Base-by-base conservation (phyloP, 2,113 vertebrate species). In the Ophthalmolycus amberensis region DNA sequence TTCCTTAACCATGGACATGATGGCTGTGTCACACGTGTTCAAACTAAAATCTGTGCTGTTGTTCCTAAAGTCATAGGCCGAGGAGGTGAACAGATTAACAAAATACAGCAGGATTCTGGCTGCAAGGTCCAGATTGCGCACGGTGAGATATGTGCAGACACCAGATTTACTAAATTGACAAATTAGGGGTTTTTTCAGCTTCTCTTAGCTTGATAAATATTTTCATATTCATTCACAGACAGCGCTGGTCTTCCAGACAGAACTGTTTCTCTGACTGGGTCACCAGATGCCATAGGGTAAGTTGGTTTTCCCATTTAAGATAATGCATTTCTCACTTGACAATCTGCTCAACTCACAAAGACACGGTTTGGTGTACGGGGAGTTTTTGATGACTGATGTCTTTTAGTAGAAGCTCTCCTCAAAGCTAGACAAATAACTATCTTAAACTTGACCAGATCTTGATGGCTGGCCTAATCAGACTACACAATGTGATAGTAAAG, bases 81-180 rank as follows among this genome's bases (percentile, higher is more conserved):
- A 63, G 97, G 97, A 6, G 97, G 97, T 1, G 97, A 99, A 79
- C 97, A 99, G 88, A 98, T 99, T 50, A 98, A 97, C 88, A 98
- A 98, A 94, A 98, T 99, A 85, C 97, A 99, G 85, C 97, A 97
- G 81, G 97, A 99, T 5, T 98, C 97, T 0, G 97, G 97, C 38
- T 99, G 97, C 92, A 99, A 99, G 90, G 97, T 98, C 77, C 97
- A 98, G 94, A 97, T 98, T 63, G 97, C 97, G 1, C 97, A 97
- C 90, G 97, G 97, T 98, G 90, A 63, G 93, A 54, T 42, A n/a
- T 42, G 22, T 73, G 34, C 52, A 48, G 14, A 25, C 10, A 2
- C 7, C 9, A 38, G 1, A 40, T 37, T 85, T 52, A 1, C 27
- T 16, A 15, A 76, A 4, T 20, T 1, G 5, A 44, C 6, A 46